A percentile compares a stretch with the other conserved stretches of the same genome.
Evolutionary conservation across 2,113 vertebrate species (phyloP).

Genomic region (Takifugu bimaculatus): DNA sequence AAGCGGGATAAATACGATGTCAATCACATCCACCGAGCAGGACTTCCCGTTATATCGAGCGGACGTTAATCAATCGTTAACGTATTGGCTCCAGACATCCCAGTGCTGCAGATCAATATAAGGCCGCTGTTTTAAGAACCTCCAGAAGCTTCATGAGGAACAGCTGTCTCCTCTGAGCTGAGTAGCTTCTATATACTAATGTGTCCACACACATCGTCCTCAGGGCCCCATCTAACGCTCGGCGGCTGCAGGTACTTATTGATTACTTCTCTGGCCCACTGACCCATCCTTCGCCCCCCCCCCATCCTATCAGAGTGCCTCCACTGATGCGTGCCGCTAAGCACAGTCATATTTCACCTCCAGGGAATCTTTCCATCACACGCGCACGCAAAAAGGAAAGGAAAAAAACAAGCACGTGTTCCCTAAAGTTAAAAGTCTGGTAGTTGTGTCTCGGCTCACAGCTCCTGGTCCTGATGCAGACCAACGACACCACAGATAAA

Average conservation of each 20-base stretch:
- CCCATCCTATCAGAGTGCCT: constrained; percentile 57
- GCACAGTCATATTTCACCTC: constrained; percentile 81
- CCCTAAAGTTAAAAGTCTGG: constrained; percentile 82
- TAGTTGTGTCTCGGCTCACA: constrained; percentile 66
- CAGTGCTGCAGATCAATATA: constrained; percentile 48
- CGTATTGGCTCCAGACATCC: constrained; percentile 58
- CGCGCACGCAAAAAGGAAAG: constrained; percentile 47
- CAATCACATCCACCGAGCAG: constrained; percentile 61
- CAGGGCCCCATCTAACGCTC: constrained; percentile 50
- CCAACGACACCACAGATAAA: constrained; percentile 34
- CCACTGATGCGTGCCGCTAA: constrained; percentile 77
- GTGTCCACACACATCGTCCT: constrained; percentile 47
- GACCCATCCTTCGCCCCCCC: constrained; percentile 72
- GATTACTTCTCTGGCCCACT: constrained; percentile 80
- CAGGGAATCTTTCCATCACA: constrained; percentile 69
- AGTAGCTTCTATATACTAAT: constrained; percentile 51
- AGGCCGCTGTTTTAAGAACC: constrained; percentile 53
- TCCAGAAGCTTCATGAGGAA: constrained; percentile 40
- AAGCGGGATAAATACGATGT: constrained; percentile 65
- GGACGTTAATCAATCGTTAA: constrained; percentile 65
- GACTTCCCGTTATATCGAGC: constrained; percentile 64
- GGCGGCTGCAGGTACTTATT: constrained; percentile 81
- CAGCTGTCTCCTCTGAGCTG: constrained; percentile 42
- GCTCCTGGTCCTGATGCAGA: constrained; percentile 16
- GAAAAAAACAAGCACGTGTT: constrained; percentile 65